Conservation (phyloP, 92 coral and sea anemone genomes). For the Palythoa caribaeorum region DNA sequence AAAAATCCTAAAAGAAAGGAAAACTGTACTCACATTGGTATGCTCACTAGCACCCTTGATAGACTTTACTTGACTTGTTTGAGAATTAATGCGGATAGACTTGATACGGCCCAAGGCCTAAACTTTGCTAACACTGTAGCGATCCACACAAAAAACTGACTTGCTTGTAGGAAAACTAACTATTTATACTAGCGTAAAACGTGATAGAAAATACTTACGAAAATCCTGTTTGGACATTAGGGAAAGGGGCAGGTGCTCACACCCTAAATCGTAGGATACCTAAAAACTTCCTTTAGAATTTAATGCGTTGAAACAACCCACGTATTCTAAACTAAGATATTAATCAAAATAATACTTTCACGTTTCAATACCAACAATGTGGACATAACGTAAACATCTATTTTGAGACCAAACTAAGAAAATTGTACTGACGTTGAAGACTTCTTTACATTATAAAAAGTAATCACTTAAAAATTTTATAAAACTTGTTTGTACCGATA, state of each 20-base stretch:
- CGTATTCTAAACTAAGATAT: conserved; percentile 12
- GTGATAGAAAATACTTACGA: conserved; percentile 9
- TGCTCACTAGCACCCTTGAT: conserved; percentile 15
- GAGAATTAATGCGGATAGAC: conserved; percentile 5
- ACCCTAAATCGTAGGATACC: conserved; percentile 10
- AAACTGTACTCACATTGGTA: conserved; percentile 15
- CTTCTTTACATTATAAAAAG: no score
- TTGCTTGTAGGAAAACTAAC: conserved; percentile 13
- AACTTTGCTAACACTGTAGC: no score
- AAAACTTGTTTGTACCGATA: no score
- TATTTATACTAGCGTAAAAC: conserved; percentile 13
- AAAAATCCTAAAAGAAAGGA: no score
- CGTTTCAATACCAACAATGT: conserved; percentile 29
- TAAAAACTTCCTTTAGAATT: conserved; percentile 15
- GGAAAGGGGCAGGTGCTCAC: neutral
- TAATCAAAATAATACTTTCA: conserved; percentile 14
- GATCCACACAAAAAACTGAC: conserved; percentile 11
- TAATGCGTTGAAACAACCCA: neutral
- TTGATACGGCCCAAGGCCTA: conserved; percentile 13
- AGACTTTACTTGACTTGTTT: conserved; percentile 11
- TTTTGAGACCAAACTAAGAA: no score
- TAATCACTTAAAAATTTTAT: no score
- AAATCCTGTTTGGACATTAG: neutral
- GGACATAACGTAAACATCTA: no score
- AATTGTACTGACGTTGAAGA: no score